Evolutionary conservation across 2,888 invertebrate genomes (phyloP).

Genomic region (Thera britannica): DNA sequence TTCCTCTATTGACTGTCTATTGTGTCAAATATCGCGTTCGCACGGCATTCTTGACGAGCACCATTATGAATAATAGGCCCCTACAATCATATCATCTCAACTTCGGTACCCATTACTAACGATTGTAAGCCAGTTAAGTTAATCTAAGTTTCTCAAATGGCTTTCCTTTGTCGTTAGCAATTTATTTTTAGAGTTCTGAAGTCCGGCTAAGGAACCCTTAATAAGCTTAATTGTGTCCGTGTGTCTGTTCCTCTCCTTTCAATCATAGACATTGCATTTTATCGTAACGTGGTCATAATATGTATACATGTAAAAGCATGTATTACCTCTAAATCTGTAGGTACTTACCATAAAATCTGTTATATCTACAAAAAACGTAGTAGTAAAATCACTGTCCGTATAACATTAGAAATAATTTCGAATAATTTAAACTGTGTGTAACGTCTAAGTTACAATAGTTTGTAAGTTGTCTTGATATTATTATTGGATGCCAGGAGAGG

Average conservation of each 20-base stretch:
- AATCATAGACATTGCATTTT: too few species aligned
- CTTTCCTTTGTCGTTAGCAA: constrained; percentile 12
- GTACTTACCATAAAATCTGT: too few species aligned
- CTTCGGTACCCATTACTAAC: constrained; percentile 22
- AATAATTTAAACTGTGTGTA: neutral
- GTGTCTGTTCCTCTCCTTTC: too few species aligned
- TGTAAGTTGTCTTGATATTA: constrained; percentile 38
- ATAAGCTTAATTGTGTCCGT: neutral
- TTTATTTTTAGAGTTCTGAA: constrained; percentile 7
- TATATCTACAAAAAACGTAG: neutral
- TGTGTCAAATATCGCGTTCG: constrained; percentile 46
- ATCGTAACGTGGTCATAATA: too few species aligned
- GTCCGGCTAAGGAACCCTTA: neutral
- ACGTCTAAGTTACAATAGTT: constrained; percentile 16
- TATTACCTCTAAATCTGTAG: too few species aligned
- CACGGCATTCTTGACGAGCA: constrained; percentile 39
- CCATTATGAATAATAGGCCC: constrained; percentile 28
- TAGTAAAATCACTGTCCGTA: neutral
- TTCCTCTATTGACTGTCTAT: constrained; percentile 45
- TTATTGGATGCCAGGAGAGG: constrained; percentile 69
- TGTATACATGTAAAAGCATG: too few species aligned
- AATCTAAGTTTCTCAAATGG: constrained; percentile 11
- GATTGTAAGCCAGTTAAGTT: constrained; percentile 21
- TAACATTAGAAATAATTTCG: neutral
- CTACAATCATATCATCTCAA: constrained; percentile 23